Evolutionary conservation across 2,797 vertebrate genomes (phyloP), one percentile per base, ranked within the genome.

Genomic region (Hemitrygon akajei): DNA sequence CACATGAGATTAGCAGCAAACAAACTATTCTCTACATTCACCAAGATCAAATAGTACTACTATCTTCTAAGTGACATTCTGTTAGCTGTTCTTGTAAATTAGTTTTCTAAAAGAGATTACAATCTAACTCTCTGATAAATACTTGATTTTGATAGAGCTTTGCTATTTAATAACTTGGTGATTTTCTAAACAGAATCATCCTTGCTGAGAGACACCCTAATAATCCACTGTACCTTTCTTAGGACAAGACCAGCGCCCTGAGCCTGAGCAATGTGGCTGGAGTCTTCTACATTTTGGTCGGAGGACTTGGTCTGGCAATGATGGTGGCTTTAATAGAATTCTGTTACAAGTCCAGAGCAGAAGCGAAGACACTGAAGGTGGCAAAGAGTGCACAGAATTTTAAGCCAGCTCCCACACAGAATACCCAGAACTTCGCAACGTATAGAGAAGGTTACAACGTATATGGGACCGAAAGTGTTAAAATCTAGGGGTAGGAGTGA

Each of bases 371-470:
- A 97, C 98, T 99, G 97, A 99, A 99, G 98, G 97, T 99, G 96
- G 98, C 98, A 97, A 99, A 99, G 98, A 99, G 98, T 96, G 97
- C 98, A 94, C 98, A 99, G 97, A 99, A 98, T 97, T 99, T 99
- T 99, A 99, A 99, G 97, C 98, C 98, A 94, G 96, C 98, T 96
- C 99, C 99, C 30, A 97, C 98, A 96, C 97, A 98, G 97, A 99
- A 98, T 97, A 98, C 98, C 95, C 99, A 99, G 97, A 99, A 99
- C 98, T 99, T 99, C 94, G 98, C 99, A 95, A 99, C 99, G 94
- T 99, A 99, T 98, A 98, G 98, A 98, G 99, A 99, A 98, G 99
- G 99, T 97, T 99, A 99, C 98, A 99, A 99, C 95, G 99, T 99
- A 95, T 99, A 99, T 91, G 99, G 99, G 97, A 99, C 99, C 95